Evolutionary conservation across 2,797 vertebrate species (phyloP), one percentile per base, ranked within the genome.

Genomic region (Micrastur ruficollis): DNA sequence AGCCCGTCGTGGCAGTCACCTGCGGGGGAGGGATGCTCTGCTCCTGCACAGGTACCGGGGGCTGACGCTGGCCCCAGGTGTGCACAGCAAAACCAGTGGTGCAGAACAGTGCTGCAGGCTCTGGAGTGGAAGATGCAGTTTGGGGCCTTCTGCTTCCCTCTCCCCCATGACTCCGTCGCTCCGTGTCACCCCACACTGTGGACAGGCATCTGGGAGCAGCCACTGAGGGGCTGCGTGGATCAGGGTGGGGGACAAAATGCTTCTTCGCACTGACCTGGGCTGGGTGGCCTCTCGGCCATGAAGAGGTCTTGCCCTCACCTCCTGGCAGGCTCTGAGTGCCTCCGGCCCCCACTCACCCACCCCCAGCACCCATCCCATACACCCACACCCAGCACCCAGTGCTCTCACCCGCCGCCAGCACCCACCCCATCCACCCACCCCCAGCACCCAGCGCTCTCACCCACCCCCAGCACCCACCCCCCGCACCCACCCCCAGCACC

Each of bases 1-100:
- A 56, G 11, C 29, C 49, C 8, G 0, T 11, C 13, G 6, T 7
- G 36, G 44, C 56, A 2, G 9, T 21, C 27, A 38, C 8, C 32
- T 11, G 1, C 2, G 2, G 47, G 31, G 53, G 32, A 2, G 7
- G 47, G 59, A 12, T 1, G 3, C 12, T 56, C 14, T 56, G 1
- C 8, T 58, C 55, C 36, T 4, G 26, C n/a, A 21, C 21, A 21
- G 56, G 1, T 26, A 4, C 1, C 0, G 1, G 29, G 55, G 53
- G 27, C 44, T 14, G 13, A 42, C 5, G 11, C 46, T 3, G 4
- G n/a, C n/a, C 31, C 78, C 46, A 4, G 0, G 13, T 2, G 17
- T 5, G 47, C 27, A 2, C 6, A 2, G 40, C 47, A 7, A 20
- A 36, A 12, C 0, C 1, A 3, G 3, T 1, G 14, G 42, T 6